Evolutionary conservation across 2,888 invertebrate species (phyloP), one percentile per base, ranked within the genome.

Genomic region (Timema podura): DNA sequence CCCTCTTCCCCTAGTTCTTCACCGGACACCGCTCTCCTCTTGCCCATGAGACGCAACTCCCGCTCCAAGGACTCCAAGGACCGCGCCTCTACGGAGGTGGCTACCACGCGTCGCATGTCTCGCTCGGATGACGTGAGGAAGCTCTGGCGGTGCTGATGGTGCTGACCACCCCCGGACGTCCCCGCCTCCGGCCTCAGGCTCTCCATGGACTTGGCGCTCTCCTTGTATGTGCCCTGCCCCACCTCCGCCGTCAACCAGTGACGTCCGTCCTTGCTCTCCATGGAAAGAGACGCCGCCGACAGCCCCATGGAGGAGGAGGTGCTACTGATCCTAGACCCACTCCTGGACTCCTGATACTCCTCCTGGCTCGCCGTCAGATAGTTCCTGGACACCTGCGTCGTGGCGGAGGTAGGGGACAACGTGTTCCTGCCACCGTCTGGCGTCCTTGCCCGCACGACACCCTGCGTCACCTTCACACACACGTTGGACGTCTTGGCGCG

Each of bases 51-150:
- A 72, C 83, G 82, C 76, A 85, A 82, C 76, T 86, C 86, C 30
- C 85, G 79, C 73, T 85, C 84, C 69, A 85, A 79, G 68, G 86
- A 86, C 73, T 90, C 90, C 48, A 73, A 45, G 15, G 72, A 72
- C 16, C 72, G 68, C 8, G 86, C 83, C 79, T 89, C 89, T 8
- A 81, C 79, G 49, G 81, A 79, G 44, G 81, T 77, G 48, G 81
- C 81, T 16, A 81, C 75, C 51, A 84, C 80, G 61, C 82, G 78
- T 65, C 89, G 82, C 73, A 89, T 85, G 78, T 91, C 90, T 67
- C 87, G 83, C 75, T 88, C 89, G 75, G 89, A 89, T 0, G 88
- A 86, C 9, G 87, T 87, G 54, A 88, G 77, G 77, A 88, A 88
- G 68, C 89, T 89, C 72, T 88, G 83, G 73, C 88, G 84, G 73